These are phyloP conservation scores for Condylostylus longicornis DNA, from an alignment of 1,140 invertebrate species.

Conservation along the genomic window DNA sequence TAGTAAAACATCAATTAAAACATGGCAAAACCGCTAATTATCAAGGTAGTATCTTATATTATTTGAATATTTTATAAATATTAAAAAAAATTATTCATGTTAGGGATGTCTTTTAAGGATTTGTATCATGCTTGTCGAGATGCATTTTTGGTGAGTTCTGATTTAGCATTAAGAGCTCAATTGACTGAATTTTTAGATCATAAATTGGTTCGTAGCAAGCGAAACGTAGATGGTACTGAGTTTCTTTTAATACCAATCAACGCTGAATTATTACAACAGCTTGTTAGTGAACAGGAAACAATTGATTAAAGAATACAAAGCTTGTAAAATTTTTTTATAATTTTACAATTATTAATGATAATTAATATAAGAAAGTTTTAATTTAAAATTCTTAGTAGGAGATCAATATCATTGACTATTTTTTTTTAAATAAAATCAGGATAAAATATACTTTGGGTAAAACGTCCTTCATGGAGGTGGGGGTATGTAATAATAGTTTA, in stretches of 20 bases:
- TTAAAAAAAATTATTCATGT: constrained; percentile 15
- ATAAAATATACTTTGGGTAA: too few species aligned
- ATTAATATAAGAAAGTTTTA: too few species aligned
- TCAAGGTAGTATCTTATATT: too few species aligned
- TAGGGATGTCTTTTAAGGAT: constrained; percentile 75
- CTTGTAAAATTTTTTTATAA: too few species aligned
- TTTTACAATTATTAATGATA: too few species aligned
- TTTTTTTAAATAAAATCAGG: too few species aligned
- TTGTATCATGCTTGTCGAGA: constrained; percentile 71
- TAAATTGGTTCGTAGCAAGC: constrained; percentile 68
- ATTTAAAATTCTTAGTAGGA: too few species aligned
- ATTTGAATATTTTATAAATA: background rate
- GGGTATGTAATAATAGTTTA: too few species aligned
- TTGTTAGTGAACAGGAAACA: constrained; percentile 45
- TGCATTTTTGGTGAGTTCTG: constrained; percentile 76
- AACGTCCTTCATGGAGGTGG: too few species aligned
- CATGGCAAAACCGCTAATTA: constrained; percentile 54
- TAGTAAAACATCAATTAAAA: constrained; percentile 65
- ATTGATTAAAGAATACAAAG: too few species aligned
- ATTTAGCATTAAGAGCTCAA: constrained; percentile 71
- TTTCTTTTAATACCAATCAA: constrained; percentile 67
- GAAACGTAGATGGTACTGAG: constrained; percentile 64
- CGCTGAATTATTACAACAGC: constrained; percentile 55
- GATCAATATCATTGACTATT: too few species aligned
- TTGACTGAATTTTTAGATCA: constrained; percentile 89